Evolutionary conservation across 2,113 vertebrate species (phyloP).

Genomic region (Brevimyrus niger): DNA sequence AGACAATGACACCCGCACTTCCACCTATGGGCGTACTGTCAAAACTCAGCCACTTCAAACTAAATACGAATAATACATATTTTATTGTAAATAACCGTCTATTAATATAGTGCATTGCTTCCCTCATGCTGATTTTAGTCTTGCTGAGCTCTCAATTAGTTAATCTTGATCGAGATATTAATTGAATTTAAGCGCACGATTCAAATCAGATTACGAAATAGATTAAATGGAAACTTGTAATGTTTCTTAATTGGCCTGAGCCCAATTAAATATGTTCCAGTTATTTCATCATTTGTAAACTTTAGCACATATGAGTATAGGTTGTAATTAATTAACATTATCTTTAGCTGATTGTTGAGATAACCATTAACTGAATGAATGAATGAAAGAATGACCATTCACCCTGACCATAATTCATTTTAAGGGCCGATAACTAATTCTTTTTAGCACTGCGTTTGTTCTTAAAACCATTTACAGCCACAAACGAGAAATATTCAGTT

Average conservation of each 20-base stretch:
- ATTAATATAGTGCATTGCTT: not conserved
- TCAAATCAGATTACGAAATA: not conserved
- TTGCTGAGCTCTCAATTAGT: not conserved
- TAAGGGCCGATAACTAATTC: not conserved
- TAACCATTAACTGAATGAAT: not conserved
- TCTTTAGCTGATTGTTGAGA: not conserved
- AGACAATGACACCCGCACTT: not conserved
- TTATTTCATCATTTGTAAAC: constrained; percentile 6
- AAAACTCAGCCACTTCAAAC: not conserved
- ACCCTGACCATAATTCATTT: not conserved
- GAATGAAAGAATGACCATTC: not conserved
- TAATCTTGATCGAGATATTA: not conserved
- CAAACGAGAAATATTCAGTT: not conserved
- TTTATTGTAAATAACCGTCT: not conserved
- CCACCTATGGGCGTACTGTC: not conserved
- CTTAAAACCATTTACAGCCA: not conserved
- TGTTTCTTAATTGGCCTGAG: not conserved
- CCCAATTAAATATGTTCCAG: not conserved
- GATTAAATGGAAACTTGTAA: not conserved
- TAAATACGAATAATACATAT: not conserved
- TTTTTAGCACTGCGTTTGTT: not conserved
- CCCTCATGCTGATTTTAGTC: not conserved
- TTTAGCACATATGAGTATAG: not conserved
- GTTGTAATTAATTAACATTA: not conserved
- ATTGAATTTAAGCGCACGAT: not conserved